Evolutionary conservation across 2,888 invertebrate genomes (phyloP).

Genomic region (Lingula anatina): DNA sequence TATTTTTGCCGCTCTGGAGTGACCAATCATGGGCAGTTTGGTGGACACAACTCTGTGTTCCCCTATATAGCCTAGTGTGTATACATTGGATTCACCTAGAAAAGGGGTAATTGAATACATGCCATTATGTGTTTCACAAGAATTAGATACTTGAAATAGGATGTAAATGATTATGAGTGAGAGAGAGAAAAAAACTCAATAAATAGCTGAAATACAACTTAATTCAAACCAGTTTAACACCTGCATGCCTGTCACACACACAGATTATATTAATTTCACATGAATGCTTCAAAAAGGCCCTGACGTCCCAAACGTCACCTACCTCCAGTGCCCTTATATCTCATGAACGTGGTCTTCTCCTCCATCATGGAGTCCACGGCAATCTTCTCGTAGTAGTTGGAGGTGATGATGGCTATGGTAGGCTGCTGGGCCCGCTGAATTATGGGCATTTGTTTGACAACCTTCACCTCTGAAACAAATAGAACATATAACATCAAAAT

Average conservation of each 20-base stretch:
- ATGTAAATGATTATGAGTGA: neutral
- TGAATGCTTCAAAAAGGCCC: neutral
- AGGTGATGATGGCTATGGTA: conserved; percentile 52
- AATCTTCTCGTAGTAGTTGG: conserved; percentile 51
- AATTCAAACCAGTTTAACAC: neutral
- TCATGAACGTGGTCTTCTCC: conserved; percentile 52
- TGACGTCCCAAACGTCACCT: neutral
- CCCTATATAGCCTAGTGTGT: conserved; percentile 95
- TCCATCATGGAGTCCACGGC: conserved; percentile 54
- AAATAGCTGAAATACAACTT: neutral
- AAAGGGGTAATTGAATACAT: conserved; percentile 4
- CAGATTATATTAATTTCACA: neutral
- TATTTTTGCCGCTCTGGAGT: conserved; percentile 48
- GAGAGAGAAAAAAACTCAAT: neutral
- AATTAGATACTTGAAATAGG: neutral
- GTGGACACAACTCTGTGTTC: conserved; percentile 95
- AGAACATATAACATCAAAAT: no score
- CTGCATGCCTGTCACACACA: neutral
- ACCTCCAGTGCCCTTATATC: no score
- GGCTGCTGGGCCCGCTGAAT: conserved; percentile 43
- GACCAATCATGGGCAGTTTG: conserved; percentile 88
- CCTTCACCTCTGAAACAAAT: conserved; percentile 42
- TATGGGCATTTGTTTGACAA: conserved; percentile 46
- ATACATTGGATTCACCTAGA: conserved; percentile 93
- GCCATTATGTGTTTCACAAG: neutral